These are phyloP conservation scores for Galagoides demidoff DNA, from an alignment of 2,797 vertebrate species.

Conservation along the genomic window DNA sequence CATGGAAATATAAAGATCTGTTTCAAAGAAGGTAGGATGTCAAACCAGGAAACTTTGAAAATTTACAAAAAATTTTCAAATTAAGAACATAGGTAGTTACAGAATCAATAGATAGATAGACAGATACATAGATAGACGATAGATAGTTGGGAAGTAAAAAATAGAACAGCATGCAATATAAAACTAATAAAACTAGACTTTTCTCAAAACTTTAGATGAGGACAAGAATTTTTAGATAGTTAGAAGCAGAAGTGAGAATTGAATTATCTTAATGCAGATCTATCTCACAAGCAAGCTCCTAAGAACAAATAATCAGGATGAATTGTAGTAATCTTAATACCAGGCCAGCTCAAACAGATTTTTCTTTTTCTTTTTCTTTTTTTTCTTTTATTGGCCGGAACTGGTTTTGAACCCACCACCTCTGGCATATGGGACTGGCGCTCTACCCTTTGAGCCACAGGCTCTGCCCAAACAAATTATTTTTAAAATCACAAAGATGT, in stretches of 20 bases:
- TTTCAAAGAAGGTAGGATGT: background rate
- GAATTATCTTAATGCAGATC: background rate
- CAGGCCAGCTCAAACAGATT: background rate
- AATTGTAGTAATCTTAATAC: background rate
- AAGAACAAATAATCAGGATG: background rate
- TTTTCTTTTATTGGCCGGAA: too few species aligned
- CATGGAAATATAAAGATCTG: background rate
- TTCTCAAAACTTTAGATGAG: background rate
- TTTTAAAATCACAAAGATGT: background rate
- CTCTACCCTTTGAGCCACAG: too few species aligned
- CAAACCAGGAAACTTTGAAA: background rate
- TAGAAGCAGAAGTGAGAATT: background rate
- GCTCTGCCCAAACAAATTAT: background rate
- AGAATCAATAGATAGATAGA: conserved; percentile 12
- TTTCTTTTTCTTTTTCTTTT: too few species aligned
- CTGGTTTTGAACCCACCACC: too few species aligned
- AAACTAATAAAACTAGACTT: background rate
- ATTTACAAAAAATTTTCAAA: conserved; percentile 36
- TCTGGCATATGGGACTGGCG: too few species aligned
- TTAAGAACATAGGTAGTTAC: background rate
- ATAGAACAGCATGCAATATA: background rate
- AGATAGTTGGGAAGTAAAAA: background rate
- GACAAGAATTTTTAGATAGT: background rate
- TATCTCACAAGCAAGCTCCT: background rate
- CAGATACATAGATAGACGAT: background rate